phyloP scores from a whole-genome alignment of 2,888 invertebrate genomes.

The Epiblema foenella region DNA sequence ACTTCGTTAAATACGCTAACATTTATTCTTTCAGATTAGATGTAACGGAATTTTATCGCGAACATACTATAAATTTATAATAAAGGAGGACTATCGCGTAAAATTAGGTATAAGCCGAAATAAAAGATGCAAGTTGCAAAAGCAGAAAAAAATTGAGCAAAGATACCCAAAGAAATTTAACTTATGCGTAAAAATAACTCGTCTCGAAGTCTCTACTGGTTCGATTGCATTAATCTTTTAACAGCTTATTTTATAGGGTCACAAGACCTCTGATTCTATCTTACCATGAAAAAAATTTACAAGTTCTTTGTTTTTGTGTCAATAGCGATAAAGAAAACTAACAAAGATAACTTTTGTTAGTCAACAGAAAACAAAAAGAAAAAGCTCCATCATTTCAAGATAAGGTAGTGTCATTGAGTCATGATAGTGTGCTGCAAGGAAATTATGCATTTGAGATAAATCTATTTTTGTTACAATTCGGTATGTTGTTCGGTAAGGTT shows the following conservation, averaged over 20 bases:
- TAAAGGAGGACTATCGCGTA: no score
- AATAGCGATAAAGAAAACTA: constrained; percentile 51
- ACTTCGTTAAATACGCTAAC: not conserved
- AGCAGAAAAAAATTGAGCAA: not conserved
- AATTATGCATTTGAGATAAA: no score
- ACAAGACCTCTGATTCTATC: constrained; percentile 21
- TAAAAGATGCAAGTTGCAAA: not conserved
- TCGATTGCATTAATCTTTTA: not conserved
- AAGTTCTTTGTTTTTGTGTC: constrained; percentile 45
- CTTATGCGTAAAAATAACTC: constrained; percentile 8
- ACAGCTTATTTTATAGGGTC: not conserved
- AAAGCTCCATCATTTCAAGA: constrained; percentile 13
- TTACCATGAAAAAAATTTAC: constrained; percentile 16
- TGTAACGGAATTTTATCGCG: not conserved
- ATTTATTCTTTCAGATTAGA: not conserved
- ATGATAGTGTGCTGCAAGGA: no score
- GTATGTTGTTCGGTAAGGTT: no score
- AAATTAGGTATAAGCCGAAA: no score
- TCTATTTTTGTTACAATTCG: no score
- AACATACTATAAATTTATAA: not conserved
- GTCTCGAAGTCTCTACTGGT: not conserved
- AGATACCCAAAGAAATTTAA: not conserved
- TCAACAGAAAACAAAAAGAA: constrained; percentile 41
- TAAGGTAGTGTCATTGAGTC: constrained; percentile 8
- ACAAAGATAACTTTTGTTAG: constrained; percentile 48